Percentiles rank a stretch among this genome's conserved stretches.
These are phyloP conservation scores for Aegotheles bennettii DNA, from an alignment of 2,113 vertebrate species.

Conservation along the genomic window DNA sequence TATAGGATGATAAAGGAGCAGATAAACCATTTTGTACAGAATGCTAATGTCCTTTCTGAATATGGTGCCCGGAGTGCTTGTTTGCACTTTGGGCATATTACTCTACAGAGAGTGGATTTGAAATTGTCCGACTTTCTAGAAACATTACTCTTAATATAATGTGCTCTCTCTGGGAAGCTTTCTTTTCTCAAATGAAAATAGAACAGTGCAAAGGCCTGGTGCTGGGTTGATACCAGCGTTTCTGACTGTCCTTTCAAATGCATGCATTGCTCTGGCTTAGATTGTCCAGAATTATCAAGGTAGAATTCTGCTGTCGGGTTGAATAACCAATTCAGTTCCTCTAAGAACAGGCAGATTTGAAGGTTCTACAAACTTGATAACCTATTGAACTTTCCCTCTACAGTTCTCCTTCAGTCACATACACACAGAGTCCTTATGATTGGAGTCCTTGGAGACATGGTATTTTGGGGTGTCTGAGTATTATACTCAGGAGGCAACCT, in stretches of 20 bases:
- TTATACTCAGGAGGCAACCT: background rate
- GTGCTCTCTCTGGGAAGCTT: background rate
- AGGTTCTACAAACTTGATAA: background rate
- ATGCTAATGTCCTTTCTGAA: conserved; percentile 16
- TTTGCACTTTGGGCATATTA: background rate
- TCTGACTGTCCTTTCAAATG: background rate
- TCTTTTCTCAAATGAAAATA: background rate
- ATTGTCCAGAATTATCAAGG: background rate
- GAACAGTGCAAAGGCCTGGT: background rate
- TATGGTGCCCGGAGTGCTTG: background rate
- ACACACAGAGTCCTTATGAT: background rate
- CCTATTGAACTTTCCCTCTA: background rate
- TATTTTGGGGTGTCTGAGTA: conserved; percentile 26
- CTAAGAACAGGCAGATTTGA: background rate
- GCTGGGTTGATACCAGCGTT: background rate
- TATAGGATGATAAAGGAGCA: background rate
- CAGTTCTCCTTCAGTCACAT: background rate
- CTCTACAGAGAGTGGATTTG: background rate
- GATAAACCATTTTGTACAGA: background rate
- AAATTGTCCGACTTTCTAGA: background rate
- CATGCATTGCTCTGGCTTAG: background rate
- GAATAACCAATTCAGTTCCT: background rate
- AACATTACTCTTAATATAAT: background rate
- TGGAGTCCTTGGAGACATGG: background rate
- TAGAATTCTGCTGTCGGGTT: background rate